Base-by-base conservation (phyloP, 2,888 invertebrate species). In the Onchidella celtica region DNA sequence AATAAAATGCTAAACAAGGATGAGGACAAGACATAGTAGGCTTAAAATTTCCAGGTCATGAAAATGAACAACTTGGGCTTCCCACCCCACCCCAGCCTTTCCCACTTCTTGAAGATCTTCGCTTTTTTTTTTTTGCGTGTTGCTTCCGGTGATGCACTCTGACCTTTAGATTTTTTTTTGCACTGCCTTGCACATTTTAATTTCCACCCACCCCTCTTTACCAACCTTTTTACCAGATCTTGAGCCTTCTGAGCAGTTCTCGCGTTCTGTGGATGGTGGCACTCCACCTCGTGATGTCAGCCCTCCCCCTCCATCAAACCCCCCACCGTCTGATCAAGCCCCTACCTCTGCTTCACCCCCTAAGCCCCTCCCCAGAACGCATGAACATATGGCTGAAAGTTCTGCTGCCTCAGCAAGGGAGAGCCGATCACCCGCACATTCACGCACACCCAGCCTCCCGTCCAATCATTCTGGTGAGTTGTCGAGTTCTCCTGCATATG, bases 181-280 rank as follows among this genome's bases (percentile, higher is more conserved):
- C n/a, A n/a, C n/a, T n/a, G 47, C 47, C 17, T 63, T 1, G 68
- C 38, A 38, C n/a, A 36, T 38, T 38, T 24, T n/a, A 21, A n/a
- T 14, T 3, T 17, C 21, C 32, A 59, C 27, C 9, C 17, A 3
- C 11, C 1, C 4, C 32, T 47, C 9, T 17, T 3, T 29, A 27
- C 21, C 6, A 63, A 27, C 40, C 40, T 40, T 40, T 75, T 9
- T 38, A 70, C 66, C 73, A 86, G 86, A 83, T n/a, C 72, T 82
- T 68, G 85, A 85, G 27, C 86, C 86, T 9, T 83, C 84, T 29
- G 86, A 85, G 59, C 84, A 84, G 66, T 84, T 83, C 55, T 70
- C 83, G 1, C 81, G 27, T 14, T 82, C 79, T 32, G 21, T 36
- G 32, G 70, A 34, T n/a, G 63, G n/a, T n/a, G 82, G 82, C 29